A percentile compares a stretch with the other conserved stretches of the same genome.
Evolutionary conservation across 2,113 vertebrate genomes (phyloP).

Genomic region (Aldabrachelys gigantea): DNA sequence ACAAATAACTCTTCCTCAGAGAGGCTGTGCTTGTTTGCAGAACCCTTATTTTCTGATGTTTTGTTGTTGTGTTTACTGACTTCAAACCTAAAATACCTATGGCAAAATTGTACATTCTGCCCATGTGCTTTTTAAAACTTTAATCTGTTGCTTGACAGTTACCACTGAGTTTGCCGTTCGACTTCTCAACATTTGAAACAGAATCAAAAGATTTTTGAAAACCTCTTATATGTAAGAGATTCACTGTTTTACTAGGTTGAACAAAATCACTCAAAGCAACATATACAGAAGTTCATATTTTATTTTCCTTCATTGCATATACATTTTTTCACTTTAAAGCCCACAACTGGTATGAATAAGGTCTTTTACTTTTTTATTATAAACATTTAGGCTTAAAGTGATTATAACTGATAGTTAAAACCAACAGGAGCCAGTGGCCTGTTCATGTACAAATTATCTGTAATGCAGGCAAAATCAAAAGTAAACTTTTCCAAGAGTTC

Average conservation of each 20-base stretch:
- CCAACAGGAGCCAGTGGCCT: slow-evolving; percentile 64
- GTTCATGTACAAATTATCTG: slow-evolving; percentile 46
- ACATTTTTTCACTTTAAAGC: slow-evolving; percentile 32
- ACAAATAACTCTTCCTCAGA: neutral
- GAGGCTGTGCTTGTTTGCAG: neutral
- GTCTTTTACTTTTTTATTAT: slow-evolving; percentile 65
- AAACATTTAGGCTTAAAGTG: slow-evolving; percentile 68
- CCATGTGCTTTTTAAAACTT: neutral
- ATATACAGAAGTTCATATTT: slow-evolving; percentile 1
- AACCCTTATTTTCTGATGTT: neutral
- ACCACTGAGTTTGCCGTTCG: neutral
- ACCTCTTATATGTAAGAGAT: neutral
- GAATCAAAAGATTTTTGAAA: slow-evolving; percentile 38
- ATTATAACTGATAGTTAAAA: slow-evolving; percentile 71
- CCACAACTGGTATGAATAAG: slow-evolving; percentile 52
- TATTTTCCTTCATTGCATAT: slow-evolving; percentile 34
- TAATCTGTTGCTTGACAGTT: neutral
- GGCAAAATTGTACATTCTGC: neutral
- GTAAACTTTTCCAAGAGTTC: slow-evolving; percentile 40
- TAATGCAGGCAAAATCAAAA: slow-evolving; percentile 62
- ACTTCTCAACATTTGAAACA: neutral
- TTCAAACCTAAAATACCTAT: neutral
- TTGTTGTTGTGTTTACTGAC: neutral
- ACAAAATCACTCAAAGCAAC: neutral
- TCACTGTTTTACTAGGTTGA: neutral